These are phyloP conservation scores for Tinea trinotella DNA, from an alignment of 2,888 invertebrate species.

Conservation along the genomic window DNA sequence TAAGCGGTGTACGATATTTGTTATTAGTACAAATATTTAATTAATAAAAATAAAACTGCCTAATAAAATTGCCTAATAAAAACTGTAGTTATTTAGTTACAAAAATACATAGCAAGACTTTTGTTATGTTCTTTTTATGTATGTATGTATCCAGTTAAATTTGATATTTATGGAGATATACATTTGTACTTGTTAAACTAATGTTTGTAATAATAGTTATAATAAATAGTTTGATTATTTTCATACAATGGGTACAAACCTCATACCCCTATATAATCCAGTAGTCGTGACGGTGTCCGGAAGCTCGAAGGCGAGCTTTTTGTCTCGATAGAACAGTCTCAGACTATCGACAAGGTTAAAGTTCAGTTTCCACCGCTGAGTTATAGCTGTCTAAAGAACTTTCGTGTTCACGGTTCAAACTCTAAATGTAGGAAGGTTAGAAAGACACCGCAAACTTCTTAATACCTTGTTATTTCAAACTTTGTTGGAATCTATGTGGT, in stretches of 20 bases:
- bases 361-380: constrained; percentile 29
- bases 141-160: too few species aligned
- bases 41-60: too few species aligned
- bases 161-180: too few species aligned
- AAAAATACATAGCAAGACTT: too few species aligned
- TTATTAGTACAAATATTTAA: too few species aligned
- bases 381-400: constrained; percentile 39
- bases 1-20: not conserved
- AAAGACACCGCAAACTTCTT: constrained; percentile 10
- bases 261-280: constrained; percentile 9
- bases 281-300: constrained; percentile 15
- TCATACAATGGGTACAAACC: constrained; percentile 6
- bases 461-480: not conserved
- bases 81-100: too few species aligned
- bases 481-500: too few species aligned
- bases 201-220: too few species aligned
- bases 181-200: too few species aligned
- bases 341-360: constrained; percentile 14
- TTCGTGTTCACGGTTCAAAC: constrained; percentile 10
- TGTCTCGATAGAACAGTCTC: constrained; percentile 13
- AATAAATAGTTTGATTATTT: not conserved
- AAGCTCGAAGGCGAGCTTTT: constrained; percentile 15
- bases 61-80: too few species aligned
- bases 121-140: too few species aligned
- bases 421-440: constrained; percentile 2